Evolutionary conservation across 1,140 invertebrate genomes (phyloP).

Genomic region (Temnothorax nylanderi): DNA sequence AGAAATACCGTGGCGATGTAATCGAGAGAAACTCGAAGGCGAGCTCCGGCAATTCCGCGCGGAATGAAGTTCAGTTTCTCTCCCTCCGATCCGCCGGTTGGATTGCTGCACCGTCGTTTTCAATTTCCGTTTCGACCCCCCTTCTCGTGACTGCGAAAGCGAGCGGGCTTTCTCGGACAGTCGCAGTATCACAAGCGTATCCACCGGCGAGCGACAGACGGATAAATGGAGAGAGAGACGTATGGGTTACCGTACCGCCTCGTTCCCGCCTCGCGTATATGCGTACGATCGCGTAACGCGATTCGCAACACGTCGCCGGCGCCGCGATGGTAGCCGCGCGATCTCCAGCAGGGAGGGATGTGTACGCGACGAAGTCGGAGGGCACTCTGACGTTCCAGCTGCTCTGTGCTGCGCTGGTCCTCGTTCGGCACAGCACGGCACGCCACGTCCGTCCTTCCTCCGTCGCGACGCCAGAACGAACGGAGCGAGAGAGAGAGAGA

Average conservation of each 20-base stretch:
- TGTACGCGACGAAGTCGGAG: conserved; percentile 80
- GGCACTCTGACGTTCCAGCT: conserved; percentile 77
- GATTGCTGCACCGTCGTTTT: conserved; percentile 39
- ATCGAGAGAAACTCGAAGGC: conserved; percentile 17
- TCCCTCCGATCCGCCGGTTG: background rate
- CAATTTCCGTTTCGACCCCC: conserved; percentile 39
- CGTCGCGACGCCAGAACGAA: conserved; percentile 56
- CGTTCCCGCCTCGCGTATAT: background rate
- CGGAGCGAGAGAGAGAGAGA: conserved; percentile 14
- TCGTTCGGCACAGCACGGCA: conserved; percentile 51
- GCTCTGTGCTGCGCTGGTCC: conserved; percentile 68
- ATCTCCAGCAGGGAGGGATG: conserved; percentile 62
- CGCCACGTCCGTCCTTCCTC: conserved; percentile 53
- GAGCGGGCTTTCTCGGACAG: conserved; percentile 15
- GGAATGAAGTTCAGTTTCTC: conserved; percentile 46
- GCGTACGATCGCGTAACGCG: background rate
- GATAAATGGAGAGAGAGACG: background rate
- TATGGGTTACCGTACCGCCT: background rate
- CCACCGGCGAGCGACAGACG: background rate
- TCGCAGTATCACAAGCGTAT: conserved; percentile 3
- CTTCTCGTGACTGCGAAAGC: conserved; percentile 10
- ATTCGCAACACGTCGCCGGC: conserved; percentile 1
- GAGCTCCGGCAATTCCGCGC: conserved; percentile 38
- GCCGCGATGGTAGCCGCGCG: background rate
- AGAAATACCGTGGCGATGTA: conserved; percentile 39